Percentiles rank a stretch among this genome's conserved stretches.
These are phyloP conservation scores for Acrossocheilus wenchowensis DNA, from an alignment of 2,797 vertebrate species.

Conservation along the genomic window DNA sequence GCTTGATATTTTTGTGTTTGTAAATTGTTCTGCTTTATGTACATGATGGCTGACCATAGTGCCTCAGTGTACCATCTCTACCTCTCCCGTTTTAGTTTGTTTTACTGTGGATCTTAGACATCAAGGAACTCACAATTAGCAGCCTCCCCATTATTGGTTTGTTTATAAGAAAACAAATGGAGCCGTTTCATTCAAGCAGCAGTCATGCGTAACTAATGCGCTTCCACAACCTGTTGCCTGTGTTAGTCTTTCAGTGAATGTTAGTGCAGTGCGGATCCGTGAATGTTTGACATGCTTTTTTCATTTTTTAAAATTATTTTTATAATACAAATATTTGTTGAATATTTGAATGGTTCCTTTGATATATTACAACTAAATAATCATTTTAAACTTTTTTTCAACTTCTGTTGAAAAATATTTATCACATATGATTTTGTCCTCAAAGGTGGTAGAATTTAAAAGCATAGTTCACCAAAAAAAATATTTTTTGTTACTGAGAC, in stretches of 20 bases:
- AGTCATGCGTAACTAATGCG: constrained; percentile 25
- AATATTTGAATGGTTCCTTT: not conserved
- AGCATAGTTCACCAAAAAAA: not conserved
- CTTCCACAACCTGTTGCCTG: constrained; percentile 2
- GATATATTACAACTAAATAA: not conserved
- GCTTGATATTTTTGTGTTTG: not conserved
- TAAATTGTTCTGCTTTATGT: not conserved
- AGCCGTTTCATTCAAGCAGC: constrained; percentile 21
- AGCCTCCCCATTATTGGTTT: constrained; percentile 37
- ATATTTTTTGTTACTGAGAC: not conserved
- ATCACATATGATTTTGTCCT: not conserved
- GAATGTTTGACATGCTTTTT: not conserved
- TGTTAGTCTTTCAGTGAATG: constrained; percentile 8
- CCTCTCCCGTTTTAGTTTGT: not conserved
- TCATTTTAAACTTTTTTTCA: too few species aligned
- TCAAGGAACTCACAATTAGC: constrained; percentile 43
- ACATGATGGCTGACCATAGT: not conserved
- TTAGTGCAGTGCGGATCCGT: not conserved
- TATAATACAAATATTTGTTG: not conserved
- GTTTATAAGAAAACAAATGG: constrained; percentile 25
- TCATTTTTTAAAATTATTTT: not conserved
- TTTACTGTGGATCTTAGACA: constrained; percentile 7
- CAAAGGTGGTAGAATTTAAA: not conserved
- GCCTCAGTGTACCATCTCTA: not conserved
- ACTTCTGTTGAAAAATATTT: not conserved